Evolutionary conservation across 1,140 invertebrate genomes (phyloP).

Genomic region (Rhagoletis pomonella): DNA sequence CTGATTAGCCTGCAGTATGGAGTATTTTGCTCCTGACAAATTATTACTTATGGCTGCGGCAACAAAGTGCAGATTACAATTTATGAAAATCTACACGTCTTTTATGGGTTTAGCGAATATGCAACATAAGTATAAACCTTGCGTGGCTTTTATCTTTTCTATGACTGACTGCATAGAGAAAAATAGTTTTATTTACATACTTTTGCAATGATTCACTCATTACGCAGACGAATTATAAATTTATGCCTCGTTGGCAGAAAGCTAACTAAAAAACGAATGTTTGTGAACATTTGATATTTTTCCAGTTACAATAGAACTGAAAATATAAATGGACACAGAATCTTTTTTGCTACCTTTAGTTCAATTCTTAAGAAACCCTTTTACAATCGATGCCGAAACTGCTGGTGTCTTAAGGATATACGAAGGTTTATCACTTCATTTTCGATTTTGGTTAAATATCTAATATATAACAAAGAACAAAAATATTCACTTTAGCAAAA

Average conservation of each 20-base stretch:
- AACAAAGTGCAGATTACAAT: no score
- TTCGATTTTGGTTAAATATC: background rate
- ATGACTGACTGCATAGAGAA: background rate
- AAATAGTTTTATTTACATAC: background rate
- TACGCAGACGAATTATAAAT: background rate
- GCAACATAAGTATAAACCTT: no score
- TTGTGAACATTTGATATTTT: conserved; percentile 14
- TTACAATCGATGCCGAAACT: background rate
- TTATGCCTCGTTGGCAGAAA: conserved; percentile 15
- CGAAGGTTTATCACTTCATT: background rate
- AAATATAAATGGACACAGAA: no score
- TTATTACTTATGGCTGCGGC: no score
- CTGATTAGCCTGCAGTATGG: no score
- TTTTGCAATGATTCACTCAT: background rate
- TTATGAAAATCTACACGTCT: no score
- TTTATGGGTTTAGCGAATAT: no score
- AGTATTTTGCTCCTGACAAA: no score
- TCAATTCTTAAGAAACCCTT: background rate
- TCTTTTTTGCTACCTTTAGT: background rate
- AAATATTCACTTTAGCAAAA: background rate
- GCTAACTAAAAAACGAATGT: background rate
- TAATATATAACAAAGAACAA: background rate
- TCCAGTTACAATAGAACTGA: no score
- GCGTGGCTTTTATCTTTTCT: background rate
- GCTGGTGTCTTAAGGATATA: background rate